A percentile compares a stretch with the other conserved stretches of the same genome.
Conservation (phyloP, 2,888 invertebrate genomes). For the Axea sp. region DNA sequence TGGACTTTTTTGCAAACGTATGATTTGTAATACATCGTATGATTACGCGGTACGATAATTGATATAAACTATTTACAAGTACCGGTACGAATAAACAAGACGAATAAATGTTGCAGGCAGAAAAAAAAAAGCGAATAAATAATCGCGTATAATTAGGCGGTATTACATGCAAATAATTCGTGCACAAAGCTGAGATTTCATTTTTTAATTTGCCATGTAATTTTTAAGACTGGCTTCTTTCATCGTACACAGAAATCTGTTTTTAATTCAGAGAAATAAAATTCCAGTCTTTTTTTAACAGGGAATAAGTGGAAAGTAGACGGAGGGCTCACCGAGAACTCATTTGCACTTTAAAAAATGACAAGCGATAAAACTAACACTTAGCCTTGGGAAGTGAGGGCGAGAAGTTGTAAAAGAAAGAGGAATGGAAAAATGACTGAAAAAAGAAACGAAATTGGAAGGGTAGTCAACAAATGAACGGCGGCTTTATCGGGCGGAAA, state of each 20-base stretch:
- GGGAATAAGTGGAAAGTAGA: slow-evolving; percentile 49
- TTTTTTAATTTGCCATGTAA: no score
- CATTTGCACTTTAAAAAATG: slow-evolving; percentile 79
- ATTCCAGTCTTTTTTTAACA: slow-evolving; percentile 63
- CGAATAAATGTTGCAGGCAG: no score
- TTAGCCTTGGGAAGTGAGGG: slow-evolving; percentile 67
- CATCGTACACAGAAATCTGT: slow-evolving; percentile 64
- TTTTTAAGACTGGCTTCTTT: no score
- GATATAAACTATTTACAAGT: no score
- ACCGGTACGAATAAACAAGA: no score
- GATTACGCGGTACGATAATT: no score
- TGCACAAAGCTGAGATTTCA: no score
- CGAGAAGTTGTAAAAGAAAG: slow-evolving; percentile 59
- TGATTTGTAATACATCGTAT: no score
- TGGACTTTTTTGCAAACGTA: no score
- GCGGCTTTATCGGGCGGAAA: slow-evolving; percentile 77
- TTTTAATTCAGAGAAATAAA: slow-evolving; percentile 76
- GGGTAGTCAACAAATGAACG: slow-evolving; percentile 77
- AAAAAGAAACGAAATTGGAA: slow-evolving; percentile 64
- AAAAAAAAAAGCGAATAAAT: no score
- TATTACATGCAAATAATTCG: no score
- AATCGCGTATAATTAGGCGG: no score
- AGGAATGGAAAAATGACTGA: slow-evolving; percentile 57
- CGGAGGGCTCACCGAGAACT: slow-evolving; percentile 69
- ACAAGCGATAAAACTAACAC: slow-evolving; percentile 78